A percentile compares a stretch with the other conserved stretches of the same genome.
These are phyloP conservation scores for Echinarachnius parma DNA, from an alignment of 53 echinoderm and acorn worm species.

Conservation along the genomic window DNA sequence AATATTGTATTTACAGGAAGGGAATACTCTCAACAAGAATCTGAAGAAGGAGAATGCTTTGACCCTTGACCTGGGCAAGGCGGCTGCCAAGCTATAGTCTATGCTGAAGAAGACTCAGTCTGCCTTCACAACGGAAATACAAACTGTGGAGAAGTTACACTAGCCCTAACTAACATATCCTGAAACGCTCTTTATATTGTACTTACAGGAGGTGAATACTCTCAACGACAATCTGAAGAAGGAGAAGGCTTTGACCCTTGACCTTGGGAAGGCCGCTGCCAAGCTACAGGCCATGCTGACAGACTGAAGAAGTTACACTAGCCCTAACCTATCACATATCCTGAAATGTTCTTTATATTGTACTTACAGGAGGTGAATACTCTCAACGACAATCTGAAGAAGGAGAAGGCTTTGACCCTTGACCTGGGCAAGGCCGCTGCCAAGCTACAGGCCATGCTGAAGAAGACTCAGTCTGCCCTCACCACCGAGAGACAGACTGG, in stretches of 20 bases:
- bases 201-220: constrained; percentile 14
- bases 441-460: constrained; percentile 88
- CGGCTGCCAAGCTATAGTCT: constrained; percentile 82
- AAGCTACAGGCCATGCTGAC: constrained; percentile 91
- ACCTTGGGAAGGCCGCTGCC: constrained; percentile 86
- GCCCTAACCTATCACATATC: too few species aligned
- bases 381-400: constrained; percentile 60
- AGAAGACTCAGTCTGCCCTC: constrained; percentile 81
- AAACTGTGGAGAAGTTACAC: too few species aligned
- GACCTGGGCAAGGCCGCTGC: constrained; percentile 89
- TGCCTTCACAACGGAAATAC: constrained; percentile 18
- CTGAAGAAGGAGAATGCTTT: constrained; percentile 79
- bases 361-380: constrained; percentile 12
- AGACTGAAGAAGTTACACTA: too few species aligned
- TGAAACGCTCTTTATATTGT: too few species aligned
- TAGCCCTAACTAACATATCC: too few species aligned
- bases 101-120: constrained; percentile 97
- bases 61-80: constrained; percentile 85
- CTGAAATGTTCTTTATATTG: too few species aligned
- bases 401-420: constrained; percentile 78
- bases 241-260: constrained; percentile 79
- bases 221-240: constrained; percentile 65
- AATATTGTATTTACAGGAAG: constrained; percentile 7
- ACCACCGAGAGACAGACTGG: constrained; percentile 31
- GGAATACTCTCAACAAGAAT: constrained; percentile 40